Evolutionary conservation across 2,888 invertebrate genomes (phyloP).

Genomic region (Trichacis sp.): DNA sequence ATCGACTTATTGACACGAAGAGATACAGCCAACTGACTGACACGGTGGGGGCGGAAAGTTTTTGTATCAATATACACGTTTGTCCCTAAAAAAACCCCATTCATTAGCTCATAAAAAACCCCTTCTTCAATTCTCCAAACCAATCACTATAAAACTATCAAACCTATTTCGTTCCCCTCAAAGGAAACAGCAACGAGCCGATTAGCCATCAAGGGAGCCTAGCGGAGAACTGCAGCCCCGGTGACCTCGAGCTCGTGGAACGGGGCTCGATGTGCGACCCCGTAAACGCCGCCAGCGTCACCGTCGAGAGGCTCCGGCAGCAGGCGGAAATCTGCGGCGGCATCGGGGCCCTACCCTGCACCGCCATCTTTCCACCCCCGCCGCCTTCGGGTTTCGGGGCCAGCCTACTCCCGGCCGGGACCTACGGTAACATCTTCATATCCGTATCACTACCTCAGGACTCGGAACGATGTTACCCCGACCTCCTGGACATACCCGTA

Average conservation of each 20-base stretch:
- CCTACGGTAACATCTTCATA: slow-evolving; percentile 85
- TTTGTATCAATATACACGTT: too few species aligned
- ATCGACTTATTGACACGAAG: too few species aligned
- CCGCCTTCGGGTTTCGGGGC: slow-evolving; percentile 70
- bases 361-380: slow-evolving; percentile 70
- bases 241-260: slow-evolving; percentile 61
- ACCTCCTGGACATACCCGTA: slow-evolving; percentile 79
- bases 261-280: slow-evolving; percentile 47
- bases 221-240: slow-evolving; percentile 55
- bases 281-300: slow-evolving; percentile 70
- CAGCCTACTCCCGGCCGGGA: slow-evolving; percentile 69
- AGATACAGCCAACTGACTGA: too few species aligned
- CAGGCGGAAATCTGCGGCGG: slow-evolving; percentile 48
- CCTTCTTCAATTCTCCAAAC: background rate
- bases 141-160: background rate
- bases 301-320: slow-evolving; percentile 56
- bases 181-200: slow-evolving; percentile 67
- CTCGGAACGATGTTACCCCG: slow-evolving; percentile 82
- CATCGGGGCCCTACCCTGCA: slow-evolving; percentile 67
- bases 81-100: background rate
- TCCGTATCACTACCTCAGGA: slow-evolving; percentile 85
- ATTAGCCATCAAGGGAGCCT: slow-evolving; percentile 54
- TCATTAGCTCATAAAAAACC: background rate
- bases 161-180: background rate
- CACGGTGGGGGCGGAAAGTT: too few species aligned